Percentiles rank a stretch among this genome's conserved stretches.
Conservation (phyloP, 2,113 vertebrate genomes). For the Crocuta crocuta region DNA sequence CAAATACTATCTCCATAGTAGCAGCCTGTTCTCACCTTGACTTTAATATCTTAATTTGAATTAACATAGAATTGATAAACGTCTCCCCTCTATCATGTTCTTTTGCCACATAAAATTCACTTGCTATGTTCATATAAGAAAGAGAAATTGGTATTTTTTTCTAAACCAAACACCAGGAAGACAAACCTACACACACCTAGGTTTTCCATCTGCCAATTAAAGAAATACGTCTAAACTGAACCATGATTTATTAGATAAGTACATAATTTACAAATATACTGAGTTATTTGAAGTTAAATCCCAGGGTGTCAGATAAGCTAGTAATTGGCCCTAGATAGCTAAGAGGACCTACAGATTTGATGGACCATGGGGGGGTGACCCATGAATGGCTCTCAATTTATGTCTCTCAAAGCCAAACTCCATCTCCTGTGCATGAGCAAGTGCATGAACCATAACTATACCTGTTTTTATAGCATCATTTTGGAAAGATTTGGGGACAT, state of each 20-base stretch:
- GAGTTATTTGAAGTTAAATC: neutral
- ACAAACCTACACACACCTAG: neutral
- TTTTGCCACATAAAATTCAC: neutral
- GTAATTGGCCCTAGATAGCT: neutral
- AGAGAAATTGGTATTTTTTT: neutral
- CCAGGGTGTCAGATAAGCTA: neutral
- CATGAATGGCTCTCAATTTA: neutral
- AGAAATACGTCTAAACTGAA: slow-evolving; percentile 24
- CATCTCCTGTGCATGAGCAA: too few species aligned
- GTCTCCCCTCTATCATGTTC: neutral
- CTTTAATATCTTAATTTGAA: neutral
- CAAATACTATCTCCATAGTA: neutral
- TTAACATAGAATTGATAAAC: neutral
- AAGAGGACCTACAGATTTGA: neutral
- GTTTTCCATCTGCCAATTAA: neutral
- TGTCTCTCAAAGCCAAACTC: neutral
- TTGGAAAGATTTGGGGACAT: neutral
- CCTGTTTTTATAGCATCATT: neutral
- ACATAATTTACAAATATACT: slow-evolving; percentile 6
- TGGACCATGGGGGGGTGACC: neutral
- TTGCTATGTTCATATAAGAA: neutral
- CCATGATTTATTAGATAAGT: neutral
- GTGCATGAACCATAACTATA: too few species aligned
- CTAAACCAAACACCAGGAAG: neutral
- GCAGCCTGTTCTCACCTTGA: neutral